Evolutionary conservation across 2,797 vertebrate species (phyloP).

Genomic region (Sphaeramia orbicularis): DNA sequence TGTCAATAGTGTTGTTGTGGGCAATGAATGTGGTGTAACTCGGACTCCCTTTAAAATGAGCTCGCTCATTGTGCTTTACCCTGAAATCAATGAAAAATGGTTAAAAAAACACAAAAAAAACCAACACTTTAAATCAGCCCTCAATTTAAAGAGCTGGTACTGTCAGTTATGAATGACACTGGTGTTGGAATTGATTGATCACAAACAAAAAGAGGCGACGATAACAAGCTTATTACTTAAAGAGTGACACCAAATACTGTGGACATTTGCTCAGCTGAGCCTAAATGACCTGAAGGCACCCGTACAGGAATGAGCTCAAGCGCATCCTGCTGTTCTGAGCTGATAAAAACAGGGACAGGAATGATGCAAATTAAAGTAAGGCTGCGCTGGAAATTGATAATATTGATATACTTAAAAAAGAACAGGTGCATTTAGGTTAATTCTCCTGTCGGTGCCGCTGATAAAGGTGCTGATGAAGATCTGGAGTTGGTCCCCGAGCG

Average conservation of each 20-base stretch:
- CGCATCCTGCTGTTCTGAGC: too few species aligned
- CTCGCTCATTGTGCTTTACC: constrained; percentile 6
- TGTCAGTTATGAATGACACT: constrained; percentile 16
- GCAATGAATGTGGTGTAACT: constrained; percentile 1
- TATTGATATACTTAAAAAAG: too few species aligned
- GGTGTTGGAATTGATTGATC: constrained; percentile 22
- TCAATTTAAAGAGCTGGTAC: constrained; percentile 25
- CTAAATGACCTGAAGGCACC: background rate
- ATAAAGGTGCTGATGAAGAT: too few species aligned
- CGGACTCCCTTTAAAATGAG: constrained; percentile 8
- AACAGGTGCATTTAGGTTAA: too few species aligned
- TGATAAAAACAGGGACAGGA: too few species aligned
- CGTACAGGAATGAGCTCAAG: too few species aligned
- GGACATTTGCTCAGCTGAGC: constrained; percentile 6
- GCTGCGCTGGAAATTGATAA: too few species aligned
- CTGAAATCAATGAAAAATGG: constrained; percentile 18
- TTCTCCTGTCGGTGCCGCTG: too few species aligned
- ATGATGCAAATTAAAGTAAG: too few species aligned
- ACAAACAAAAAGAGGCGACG: constrained; percentile 16
- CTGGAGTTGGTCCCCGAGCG: too few species aligned
- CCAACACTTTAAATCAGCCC: constrained; percentile 12
- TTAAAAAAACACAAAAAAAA: constrained; percentile 8
- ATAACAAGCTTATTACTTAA: constrained; percentile 15
- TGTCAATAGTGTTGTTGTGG: constrained; percentile 22
- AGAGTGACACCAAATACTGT: constrained; percentile 16